Base-by-base conservation (phyloP, 1,140 invertebrate genomes). In the Pseudobourletiella spinata region DNA sequence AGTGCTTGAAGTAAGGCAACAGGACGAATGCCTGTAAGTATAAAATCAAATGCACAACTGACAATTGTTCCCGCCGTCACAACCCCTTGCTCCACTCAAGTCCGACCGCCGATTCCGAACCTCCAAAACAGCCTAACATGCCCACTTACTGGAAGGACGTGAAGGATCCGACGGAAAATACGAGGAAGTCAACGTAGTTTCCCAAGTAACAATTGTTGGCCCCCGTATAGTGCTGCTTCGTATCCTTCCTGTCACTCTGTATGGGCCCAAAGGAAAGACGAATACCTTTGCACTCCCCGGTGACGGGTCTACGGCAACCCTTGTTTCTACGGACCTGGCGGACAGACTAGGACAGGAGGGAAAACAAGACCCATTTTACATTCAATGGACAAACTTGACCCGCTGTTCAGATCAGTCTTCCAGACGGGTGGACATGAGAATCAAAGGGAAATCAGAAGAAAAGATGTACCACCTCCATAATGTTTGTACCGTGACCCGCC, bases 281-380 rank as follows among this genome's bases (percentile, higher is more conserved):
- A 8, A 4, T 4, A 57, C 52, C 20, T 43, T 52, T 28, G 61
- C 61, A 2, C 20, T 63, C 14, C 22, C 59, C n/a, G 61, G 59
- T 32, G 25, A 15, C 11, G 61, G 56, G 2, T 29, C 55, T 22
- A 29, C 46, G 11, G 20, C 4, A 2, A 60, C 59, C 4, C 20
- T 60, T 3, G 15, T 60, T 25, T 29, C 51, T 32, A 29, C 30
- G 20, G 20, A 8, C 24, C 2, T 35, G 4, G 29, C 46, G n/a
- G 28, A 32, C 15, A 26, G 42, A 29, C 11, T 60, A 22, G 59
- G 48, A 24, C 2, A 39, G 8, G 8, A 4, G 11, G 59, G 59
- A 1, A 11, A 3, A 22, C 2, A 39, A 3, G 1, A n/a, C 2
- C 20, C 46, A n/a, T 29, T 55, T 2, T 6, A 26, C 35, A 2